Base-by-base conservation (phyloP, 2,797 vertebrate species). In the Oreochromis mossambicus region DNA sequence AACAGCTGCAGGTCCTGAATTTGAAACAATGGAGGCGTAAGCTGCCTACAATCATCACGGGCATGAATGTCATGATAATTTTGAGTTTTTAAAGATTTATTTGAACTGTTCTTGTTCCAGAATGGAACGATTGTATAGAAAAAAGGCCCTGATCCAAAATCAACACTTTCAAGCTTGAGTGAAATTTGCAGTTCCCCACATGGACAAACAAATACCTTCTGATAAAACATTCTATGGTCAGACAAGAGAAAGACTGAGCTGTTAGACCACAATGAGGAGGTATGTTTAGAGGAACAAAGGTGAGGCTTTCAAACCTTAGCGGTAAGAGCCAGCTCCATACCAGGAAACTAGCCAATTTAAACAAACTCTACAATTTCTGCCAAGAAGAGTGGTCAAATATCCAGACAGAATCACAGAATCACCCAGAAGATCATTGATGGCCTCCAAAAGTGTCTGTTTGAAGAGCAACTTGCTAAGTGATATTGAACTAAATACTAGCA, bases 1-100 rank as follows among this genome's bases (percentile, higher is more conserved):
- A 99, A 88, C 54, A 98, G 92, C 92, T 98, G 96, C 88, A 99
- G 89, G 91, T 99, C 98, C 98, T 99, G 87, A 77, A 83, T 7
- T 43, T 11, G 19, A 43, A 43, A 73, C 68, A 48, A 48, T 19
- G 15, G 15, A 19, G 66, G 24, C 24, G 41, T 17, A 70, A 24
- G 13, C 26, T 70, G 3, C 38, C n/a, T 43, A 68, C 36, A 66
- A 2, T 41, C n/a, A 68, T 43, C 5, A 5, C 2, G 6, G 5
- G 38, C n/a, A 24, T 15, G 1, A 41, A 24, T 24, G 36, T 68
- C 63, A 9, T 43, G n/a, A 41, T 43, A 15, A 68, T 43, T 43
- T 68, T 3, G 36, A 41, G 63, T 9, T 70, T 70, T 70, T 43
- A 43, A 43, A 43, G n/a, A 26, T 43, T 70, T 43, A 43, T 70